Evolutionary conservation across 2,797 vertebrate species (phyloP), one percentile per base, ranked within the genome.

Genomic region (Merluccius polli): DNA sequence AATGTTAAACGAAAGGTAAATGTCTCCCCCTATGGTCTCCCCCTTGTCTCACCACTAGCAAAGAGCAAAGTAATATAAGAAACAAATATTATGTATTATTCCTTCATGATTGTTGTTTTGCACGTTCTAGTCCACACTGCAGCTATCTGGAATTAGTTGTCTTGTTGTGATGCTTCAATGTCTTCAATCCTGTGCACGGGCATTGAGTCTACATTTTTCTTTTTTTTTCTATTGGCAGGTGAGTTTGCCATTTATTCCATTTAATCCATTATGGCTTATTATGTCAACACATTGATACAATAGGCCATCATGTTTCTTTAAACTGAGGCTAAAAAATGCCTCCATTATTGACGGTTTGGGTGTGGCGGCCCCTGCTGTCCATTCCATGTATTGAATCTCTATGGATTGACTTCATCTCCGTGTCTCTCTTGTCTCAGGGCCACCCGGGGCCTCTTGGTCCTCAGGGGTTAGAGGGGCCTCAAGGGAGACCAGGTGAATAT

Each of bases 401-500:
- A 6, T 27, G 36, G 16, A 79, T 73, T 13, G 38, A n/a, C 36
- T 71, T 0, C 3, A 27, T 76, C 27, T 36, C 48, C 72, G 0
- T 31, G 18, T 70, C 12, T 27, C 10, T 8, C 7, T 74, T 12
- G 36, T 8, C 41, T 73, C 84, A 99, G 98, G 98, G 98, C 81
- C 88, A 88, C 0, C 96, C 97, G 1, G 98, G 98, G 71, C 81
- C 83, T 3, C 89, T 96, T 70, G 98, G 98, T 75, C 82, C 87
- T 1, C 96, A 95, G 84, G 98, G 98, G 0, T 81, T 73, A 70
- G 84, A 74, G 10, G 98, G 98, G 3, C 95, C 96, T n/a, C 88
- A 85, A 1, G 98, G 98, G 7, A 82, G 93, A 44, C 85, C 79
- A 83, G 98, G 98, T 0, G 95, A 96, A 70, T 80, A 70, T 5